These are phyloP conservation scores for Ciconia boyciana DNA, from an alignment of 2,113 vertebrate genomes.

Conservation along the genomic window DNA sequence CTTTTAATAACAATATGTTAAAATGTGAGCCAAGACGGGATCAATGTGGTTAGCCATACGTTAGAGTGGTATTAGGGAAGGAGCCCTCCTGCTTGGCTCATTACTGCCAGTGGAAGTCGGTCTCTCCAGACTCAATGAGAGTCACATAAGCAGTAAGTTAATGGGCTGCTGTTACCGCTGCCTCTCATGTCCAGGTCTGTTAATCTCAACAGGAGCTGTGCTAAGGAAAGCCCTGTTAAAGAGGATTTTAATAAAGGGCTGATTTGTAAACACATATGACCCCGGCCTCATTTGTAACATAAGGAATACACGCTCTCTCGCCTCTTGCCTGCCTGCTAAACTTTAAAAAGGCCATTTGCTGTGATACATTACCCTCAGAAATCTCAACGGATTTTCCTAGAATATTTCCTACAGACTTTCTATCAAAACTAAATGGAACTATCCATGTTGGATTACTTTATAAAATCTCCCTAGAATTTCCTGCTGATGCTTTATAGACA, in stretches of 20 bases:
- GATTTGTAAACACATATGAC: slow-evolving; percentile 7
- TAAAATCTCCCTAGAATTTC: neutral
- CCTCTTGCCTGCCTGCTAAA: neutral
- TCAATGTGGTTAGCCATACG: neutral
- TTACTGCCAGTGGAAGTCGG: neutral
- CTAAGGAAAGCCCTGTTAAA: neutral
- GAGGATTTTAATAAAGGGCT: slow-evolving; percentile 17
- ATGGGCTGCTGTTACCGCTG: neutral
- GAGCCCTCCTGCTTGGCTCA: neutral
- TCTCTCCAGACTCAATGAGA: neutral
- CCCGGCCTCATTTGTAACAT: neutral
- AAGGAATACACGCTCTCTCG: accelerated
- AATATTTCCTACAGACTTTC: neutral
- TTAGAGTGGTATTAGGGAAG: neutral
- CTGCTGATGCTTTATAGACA: neutral
- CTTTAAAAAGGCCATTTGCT: neutral
- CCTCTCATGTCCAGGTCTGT: neutral
- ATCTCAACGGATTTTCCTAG: neutral
- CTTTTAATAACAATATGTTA: neutral
- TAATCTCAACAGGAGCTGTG: neutral
- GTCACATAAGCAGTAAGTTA: neutral
- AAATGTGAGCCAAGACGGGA: accelerated
- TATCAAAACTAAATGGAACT: neutral
- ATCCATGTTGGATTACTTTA: neutral
- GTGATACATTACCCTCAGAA: neutral